phyloP scores from a whole-genome alignment of 2,797 vertebrate species.

The Sebastiscus albofasciatus region DNA sequence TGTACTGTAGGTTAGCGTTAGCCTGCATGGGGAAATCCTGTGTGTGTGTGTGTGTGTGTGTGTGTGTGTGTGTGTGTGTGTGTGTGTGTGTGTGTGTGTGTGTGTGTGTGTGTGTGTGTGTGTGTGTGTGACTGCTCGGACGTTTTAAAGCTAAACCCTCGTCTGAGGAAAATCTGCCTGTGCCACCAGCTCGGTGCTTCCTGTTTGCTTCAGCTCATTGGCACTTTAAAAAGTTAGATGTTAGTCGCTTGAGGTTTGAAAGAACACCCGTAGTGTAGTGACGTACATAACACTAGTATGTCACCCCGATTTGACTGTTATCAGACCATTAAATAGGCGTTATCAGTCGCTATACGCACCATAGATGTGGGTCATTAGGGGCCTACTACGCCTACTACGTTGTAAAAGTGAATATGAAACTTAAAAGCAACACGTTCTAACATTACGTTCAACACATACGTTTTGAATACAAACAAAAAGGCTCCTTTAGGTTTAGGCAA shows the following conservation, averaged over 20 bases:
- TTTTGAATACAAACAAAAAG: no score
- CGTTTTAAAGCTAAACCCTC: not conserved
- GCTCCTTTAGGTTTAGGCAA: no score
- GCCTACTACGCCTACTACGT: no score
- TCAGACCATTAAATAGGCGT: no score
- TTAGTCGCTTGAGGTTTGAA: slow-evolving; percentile 31
- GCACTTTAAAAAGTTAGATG: slow-evolving; percentile 78
- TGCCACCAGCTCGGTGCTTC: slow-evolving; percentile 61
- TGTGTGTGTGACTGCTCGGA: not conserved
- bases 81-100: not conserved
- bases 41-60: not conserved
- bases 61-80: not conserved
- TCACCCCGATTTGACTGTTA: not conserved
- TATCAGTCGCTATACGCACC: no score
- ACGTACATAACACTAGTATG: slow-evolving; percentile 22
- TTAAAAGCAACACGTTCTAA: no score
- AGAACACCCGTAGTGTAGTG: slow-evolving; percentile 17
- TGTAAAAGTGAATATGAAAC: no score
- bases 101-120: not conserved
- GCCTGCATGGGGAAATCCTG: slow-evolving; percentile 46
- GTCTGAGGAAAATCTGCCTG: slow-evolving; percentile 26
- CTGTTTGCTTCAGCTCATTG: slow-evolving; percentile 68
- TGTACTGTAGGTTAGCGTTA: slow-evolving; percentile 45
- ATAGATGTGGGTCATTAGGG: no score
- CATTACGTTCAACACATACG: no score